These are phyloP conservation scores for Diachasma alloeum DNA, from an alignment of 1,140 invertebrate species.

Conservation along the genomic window DNA sequence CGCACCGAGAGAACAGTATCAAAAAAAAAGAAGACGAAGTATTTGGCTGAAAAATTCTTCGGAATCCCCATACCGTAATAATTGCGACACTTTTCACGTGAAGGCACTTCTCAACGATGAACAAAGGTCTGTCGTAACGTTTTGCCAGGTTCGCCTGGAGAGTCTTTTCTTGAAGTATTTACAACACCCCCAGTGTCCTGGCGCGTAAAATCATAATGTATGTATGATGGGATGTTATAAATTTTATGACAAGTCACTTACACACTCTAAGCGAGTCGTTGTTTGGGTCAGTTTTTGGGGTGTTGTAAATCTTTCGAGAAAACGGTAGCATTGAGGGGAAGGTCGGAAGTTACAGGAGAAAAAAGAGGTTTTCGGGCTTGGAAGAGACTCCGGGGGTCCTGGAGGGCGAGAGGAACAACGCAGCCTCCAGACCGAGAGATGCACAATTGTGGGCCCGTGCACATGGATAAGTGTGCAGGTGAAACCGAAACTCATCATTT, in stretches of 20 bases:
- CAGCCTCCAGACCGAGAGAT: neutral
- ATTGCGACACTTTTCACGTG: neutral
- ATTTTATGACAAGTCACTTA: conserved; percentile 32
- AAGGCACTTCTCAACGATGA: neutral
- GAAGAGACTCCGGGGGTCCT: neutral
- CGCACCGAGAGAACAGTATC: neutral
- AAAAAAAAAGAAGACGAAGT: neutral
- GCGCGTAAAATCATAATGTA: conserved; percentile 36
- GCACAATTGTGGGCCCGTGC: no score
- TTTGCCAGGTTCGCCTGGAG: neutral
- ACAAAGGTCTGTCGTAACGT: neutral
- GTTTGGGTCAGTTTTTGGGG: neutral
- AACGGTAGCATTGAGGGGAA: conserved; percentile 3
- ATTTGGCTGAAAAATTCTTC: neutral
- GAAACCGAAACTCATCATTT: no score
- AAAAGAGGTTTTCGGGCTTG: neutral
- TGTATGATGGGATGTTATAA: conserved; percentile 38
- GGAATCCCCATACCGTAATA: neutral
- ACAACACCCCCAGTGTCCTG: conserved; percentile 23
- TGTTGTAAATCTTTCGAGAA: conserved; percentile 23
- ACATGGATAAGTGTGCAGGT: no score
- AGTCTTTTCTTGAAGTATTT: conserved; percentile 29
- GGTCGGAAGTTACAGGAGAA: neutral
- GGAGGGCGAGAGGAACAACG: neutral
- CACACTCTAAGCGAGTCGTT: neutral